phyloP scores from a whole-genome alignment of 1,140 invertebrate genomes.

The Pseudachorutes palmiensis region DNA sequence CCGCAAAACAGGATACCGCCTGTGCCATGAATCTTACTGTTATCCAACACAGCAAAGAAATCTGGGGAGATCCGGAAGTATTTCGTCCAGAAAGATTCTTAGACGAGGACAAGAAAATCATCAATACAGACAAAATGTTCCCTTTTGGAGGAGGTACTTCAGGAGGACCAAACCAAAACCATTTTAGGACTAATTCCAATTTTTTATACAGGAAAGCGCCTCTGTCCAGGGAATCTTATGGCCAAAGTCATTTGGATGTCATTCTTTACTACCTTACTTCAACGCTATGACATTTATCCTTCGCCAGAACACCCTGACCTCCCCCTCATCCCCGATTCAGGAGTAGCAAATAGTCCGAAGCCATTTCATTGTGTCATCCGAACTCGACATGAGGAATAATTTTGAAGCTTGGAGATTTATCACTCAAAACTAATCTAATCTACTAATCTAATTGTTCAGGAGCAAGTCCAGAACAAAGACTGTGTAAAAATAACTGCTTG shows the following conservation, averaged over 20 bases:
- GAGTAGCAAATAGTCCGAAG: background rate
- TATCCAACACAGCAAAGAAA: conserved; percentile 39
- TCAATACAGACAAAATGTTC: conserved; percentile 14
- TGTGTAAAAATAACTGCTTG: too few relatives aligned
- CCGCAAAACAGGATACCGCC: conserved; percentile 3
- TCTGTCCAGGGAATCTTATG: background rate
- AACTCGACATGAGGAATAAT: too few relatives aligned
- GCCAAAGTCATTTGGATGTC: background rate
- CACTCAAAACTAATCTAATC: too few relatives aligned
- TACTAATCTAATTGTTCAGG: too few relatives aligned
- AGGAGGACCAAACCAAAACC: background rate
- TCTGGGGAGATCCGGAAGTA: conserved; percentile 40
- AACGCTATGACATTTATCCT: background rate
- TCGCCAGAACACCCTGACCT: conserved; percentile 3
- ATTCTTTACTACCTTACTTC: background rate
- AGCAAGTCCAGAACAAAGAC: too few relatives aligned
- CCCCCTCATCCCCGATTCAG: background rate
- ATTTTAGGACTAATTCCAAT: conserved; percentile 3
- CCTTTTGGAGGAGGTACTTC: conserved; percentile 21
- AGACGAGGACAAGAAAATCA: conserved; percentile 21
- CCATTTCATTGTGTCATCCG: conserved; percentile 3
- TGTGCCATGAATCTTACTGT: conserved; percentile 32
- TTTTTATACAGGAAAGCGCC: background rate
- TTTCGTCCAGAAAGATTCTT: conserved; percentile 41
- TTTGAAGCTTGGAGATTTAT: too few relatives aligned